Evolutionary conservation across 2,113 vertebrate species (phyloP).

Genomic region (human (Homo sapiens)): GRCh38 chr12:51303001-51303500

Average conservation of each 20-base stretch:
- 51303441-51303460: not conserved
- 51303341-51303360: not conserved
- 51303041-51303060: not conserved
- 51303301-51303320: not conserved
- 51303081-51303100: constrained; percentile 91
- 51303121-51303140: constrained; percentile 90
- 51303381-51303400: not conserved
- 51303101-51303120: constrained; percentile 94
- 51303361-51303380: not conserved
- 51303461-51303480: not conserved
- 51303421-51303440: not conserved
- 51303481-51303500: not conserved
- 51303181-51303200: not conserved
- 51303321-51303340: not conserved
- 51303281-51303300: not conserved
- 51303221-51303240: not conserved
- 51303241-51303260: not conserved
- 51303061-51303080: not conserved
- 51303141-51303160: constrained; percentile 81
- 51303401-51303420: not conserved
- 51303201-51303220: not conserved
- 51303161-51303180: constrained; percentile 5
- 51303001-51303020: not conserved
- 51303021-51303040: not conserved
- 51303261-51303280: not conserved